These are phyloP conservation scores for Darevskia mixta DNA, from an alignment of 2,797 vertebrate genomes.

Conservation along the genomic window DNA sequence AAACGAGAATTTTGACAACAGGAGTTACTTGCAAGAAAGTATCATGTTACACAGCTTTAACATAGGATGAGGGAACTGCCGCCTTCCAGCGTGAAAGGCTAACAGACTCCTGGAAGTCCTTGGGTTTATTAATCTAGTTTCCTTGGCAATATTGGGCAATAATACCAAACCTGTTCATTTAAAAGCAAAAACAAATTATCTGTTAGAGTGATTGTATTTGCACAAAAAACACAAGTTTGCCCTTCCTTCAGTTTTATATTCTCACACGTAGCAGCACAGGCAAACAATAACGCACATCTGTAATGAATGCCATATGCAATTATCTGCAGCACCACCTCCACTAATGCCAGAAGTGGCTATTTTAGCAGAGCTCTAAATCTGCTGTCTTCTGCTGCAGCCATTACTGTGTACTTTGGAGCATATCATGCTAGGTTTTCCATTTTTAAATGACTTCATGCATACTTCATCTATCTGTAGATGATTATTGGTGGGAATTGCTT, in stretches of 20 bases:
- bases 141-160: background rate
- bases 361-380: conserved; percentile 26
- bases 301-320: conserved; percentile 34
- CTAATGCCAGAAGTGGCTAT: conserved; percentile 38
- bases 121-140: conserved; percentile 1
- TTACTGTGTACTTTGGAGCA: conserved; percentile 15
- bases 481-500: background rate
- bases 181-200: background rate
- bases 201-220: conserved; percentile 5
- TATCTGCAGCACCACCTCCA: conserved; percentile 25
- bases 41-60: background rate
- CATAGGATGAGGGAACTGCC: background rate
- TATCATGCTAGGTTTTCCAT: background rate
- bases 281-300: conserved; percentile 33
- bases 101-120: background rate
- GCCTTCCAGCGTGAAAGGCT: background rate
- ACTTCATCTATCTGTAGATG: background rate
- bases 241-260: conserved; percentile 26
- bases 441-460: background rate
- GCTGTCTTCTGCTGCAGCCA: conserved; percentile 29
- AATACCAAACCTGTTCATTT: conserved; percentile 12
- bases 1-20: too few species aligned
- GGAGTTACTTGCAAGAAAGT: background rate
- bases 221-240: background rate
- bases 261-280: background rate